phyloP scores from a whole-genome alignment of 2,113 vertebrate genomes.

The Vanacampus margaritifer region DNA sequence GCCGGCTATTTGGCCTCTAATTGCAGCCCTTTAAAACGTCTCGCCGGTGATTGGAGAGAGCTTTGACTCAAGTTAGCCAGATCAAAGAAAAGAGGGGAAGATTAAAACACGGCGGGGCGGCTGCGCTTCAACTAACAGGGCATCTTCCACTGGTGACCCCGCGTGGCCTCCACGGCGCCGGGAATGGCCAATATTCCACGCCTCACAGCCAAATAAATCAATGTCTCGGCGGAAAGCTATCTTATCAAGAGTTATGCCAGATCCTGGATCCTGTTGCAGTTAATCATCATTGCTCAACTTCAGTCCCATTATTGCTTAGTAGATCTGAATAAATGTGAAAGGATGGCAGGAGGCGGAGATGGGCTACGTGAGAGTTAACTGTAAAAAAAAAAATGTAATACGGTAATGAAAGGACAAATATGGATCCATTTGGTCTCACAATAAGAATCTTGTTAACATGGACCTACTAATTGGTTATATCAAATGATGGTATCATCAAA shows the following conservation, averaged over 20 bases:
- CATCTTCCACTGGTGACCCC: slow-evolving; percentile 59
- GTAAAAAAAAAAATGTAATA: neutral
- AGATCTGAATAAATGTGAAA: slow-evolving; percentile 51
- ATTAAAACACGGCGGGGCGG: slow-evolving; percentile 51
- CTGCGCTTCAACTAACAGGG: slow-evolving; percentile 45
- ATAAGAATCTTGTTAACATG: neutral
- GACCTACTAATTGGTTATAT: neutral
- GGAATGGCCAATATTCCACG: slow-evolving; percentile 38
- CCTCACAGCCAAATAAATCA: slow-evolving; percentile 64
- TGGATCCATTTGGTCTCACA: neutral
- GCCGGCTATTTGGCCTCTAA: slow-evolving; percentile 63
- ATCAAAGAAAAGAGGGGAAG: slow-evolving; percentile 65
- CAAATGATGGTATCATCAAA: neutral
- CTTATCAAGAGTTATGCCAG: slow-evolving; percentile 51
- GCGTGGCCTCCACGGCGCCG: slow-evolving; percentile 34
- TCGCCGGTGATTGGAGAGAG: slow-evolving; percentile 63
- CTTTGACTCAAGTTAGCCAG: slow-evolving; percentile 61
- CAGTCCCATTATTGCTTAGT: slow-evolving; percentile 57
- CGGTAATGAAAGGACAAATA: neutral
- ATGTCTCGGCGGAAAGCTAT: slow-evolving; percentile 51
- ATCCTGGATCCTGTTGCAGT: slow-evolving; percentile 54
- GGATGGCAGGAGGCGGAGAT: slow-evolving; percentile 15
- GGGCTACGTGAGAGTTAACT: slow-evolving; percentile 18
- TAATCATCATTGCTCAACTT: slow-evolving; percentile 60
- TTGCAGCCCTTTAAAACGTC: slow-evolving; percentile 71